phyloP scores from a whole-genome alignment of 2,797 vertebrate genomes.

The Dryobates pubescens region DNA sequence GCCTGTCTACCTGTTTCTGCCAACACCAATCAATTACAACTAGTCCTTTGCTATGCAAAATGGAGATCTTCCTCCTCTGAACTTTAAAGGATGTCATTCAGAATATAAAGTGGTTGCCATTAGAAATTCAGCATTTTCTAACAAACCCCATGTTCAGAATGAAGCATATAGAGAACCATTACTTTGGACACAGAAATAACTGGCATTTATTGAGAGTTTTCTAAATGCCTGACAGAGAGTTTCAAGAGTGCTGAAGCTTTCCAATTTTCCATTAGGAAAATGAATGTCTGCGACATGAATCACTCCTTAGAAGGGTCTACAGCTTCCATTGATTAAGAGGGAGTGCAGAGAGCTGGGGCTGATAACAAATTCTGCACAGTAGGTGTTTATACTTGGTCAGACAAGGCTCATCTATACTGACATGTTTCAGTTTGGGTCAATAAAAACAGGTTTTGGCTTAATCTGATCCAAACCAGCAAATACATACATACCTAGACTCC shows the following conservation, averaged over 20 bases:
- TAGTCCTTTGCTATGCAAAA: slow-evolving; percentile 7
- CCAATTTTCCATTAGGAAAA: slow-evolving; percentile 63
- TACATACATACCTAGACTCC: background rate
- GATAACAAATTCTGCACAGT: background rate
- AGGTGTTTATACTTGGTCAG: background rate
- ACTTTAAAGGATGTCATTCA: background rate
- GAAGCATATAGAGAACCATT: background rate
- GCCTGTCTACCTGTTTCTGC: background rate
- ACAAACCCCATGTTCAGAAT: background rate
- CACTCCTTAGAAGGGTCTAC: background rate
- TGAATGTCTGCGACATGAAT: background rate
- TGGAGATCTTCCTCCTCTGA: slow-evolving; percentile 1
- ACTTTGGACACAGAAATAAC: slow-evolving; percentile 6
- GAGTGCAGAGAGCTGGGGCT: background rate
- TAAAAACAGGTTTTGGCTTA: background rate
- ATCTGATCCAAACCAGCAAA: background rate
- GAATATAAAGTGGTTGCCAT: background rate
- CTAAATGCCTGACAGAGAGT: slow-evolving; percentile 6
- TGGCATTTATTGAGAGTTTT: slow-evolving; percentile 18
- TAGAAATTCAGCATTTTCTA: slow-evolving; percentile 19
- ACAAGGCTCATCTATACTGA: background rate
- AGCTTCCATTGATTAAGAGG: slow-evolving; percentile 22
- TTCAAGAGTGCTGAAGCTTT: slow-evolving; percentile 47
- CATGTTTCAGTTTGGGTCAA: background rate
- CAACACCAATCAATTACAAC: background rate